These are phyloP conservation scores for Oncopeltus fasciatus DNA, from an alignment of 1,140 invertebrate species.

Conservation along the genomic window DNA sequence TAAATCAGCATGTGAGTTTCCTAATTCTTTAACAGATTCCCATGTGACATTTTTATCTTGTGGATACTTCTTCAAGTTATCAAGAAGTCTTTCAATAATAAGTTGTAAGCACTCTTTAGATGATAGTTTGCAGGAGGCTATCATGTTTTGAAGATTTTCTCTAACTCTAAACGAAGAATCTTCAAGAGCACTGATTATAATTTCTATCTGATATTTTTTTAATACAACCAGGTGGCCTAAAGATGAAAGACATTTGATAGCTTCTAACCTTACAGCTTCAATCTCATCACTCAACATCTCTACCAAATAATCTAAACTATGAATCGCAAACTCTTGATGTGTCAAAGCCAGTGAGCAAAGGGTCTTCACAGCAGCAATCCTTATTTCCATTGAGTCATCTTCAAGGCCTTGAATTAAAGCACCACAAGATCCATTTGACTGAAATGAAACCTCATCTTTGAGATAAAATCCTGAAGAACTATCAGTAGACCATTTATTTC, in stretches of 20 bases:
- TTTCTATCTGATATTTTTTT: slow-evolving; percentile 89
- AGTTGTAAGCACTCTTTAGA: slow-evolving; percentile 84
- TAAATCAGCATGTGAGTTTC: slow-evolving; percentile 73
- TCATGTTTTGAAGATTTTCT: slow-evolving; percentile 80
- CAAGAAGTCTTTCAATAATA: slow-evolving; percentile 77
- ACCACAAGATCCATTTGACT: slow-evolving; percentile 91
- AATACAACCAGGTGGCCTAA: slow-evolving; percentile 79
- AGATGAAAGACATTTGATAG: slow-evolving; percentile 79
- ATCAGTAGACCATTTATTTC: slow-evolving; percentile 83
- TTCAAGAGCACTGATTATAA: slow-evolving; percentile 80
- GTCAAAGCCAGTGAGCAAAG: slow-evolving; percentile 76
- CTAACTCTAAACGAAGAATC: slow-evolving; percentile 88
- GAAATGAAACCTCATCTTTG: slow-evolving; percentile 64
- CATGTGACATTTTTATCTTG: slow-evolving; percentile 86
- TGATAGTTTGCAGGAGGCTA: slow-evolving; percentile 73
- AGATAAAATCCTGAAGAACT: slow-evolving; percentile 62
- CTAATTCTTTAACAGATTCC: slow-evolving; percentile 78
- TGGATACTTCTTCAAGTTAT: slow-evolving; percentile 88
- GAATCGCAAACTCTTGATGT: slow-evolving; percentile 69
- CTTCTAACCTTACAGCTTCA: slow-evolving; percentile 84
- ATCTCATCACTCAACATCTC: slow-evolving; percentile 99
- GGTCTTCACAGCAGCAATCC: slow-evolving; percentile 86
- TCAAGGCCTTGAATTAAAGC: slow-evolving; percentile 97
- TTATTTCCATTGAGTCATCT: slow-evolving; percentile 92
- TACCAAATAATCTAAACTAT: slow-evolving; percentile 87